A percentile compares a stretch with the other conserved stretches of the same genome.
Conservation (phyloP, 1,140 invertebrate genomes). For the Orchestia grillus region DNA sequence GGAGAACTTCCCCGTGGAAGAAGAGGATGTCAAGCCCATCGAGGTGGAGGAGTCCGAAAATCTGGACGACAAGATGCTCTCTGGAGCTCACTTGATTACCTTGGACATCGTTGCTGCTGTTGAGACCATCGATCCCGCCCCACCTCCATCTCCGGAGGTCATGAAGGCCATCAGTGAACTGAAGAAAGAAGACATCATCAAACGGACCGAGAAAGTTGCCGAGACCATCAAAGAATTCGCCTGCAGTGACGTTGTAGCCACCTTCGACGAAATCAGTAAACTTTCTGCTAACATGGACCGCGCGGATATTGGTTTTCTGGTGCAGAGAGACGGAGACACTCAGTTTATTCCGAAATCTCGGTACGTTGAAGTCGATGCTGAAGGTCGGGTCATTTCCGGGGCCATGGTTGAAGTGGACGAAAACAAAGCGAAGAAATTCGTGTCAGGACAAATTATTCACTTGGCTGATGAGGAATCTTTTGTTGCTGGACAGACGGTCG, state of each 20-base stretch:
- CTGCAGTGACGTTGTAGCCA: slow-evolving; percentile 58
- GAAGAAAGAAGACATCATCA: slow-evolving; percentile 58
- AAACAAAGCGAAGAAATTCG: slow-evolving; percentile 72
- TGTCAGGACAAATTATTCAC: slow-evolving; percentile 71
- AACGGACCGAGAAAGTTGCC: slow-evolving; percentile 61
- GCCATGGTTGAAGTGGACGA: slow-evolving; percentile 78
- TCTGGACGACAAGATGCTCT: slow-evolving; percentile 56
- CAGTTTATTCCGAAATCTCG: slow-evolving; percentile 62
- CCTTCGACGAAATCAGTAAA: slow-evolving; percentile 62
- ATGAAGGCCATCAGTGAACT: slow-evolving; percentile 57
- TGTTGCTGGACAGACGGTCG: slow-evolving; percentile 71
- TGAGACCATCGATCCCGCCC: slow-evolving; percentile 62
- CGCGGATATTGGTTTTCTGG: slow-evolving; percentile 67
- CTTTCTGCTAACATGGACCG: slow-evolving; percentile 60
- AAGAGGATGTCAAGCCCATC: slow-evolving; percentile 61
- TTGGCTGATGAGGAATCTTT: slow-evolving; percentile 68
- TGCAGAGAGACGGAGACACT: slow-evolving; percentile 65
- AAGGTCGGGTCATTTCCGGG: slow-evolving; percentile 75
- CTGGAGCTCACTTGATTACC: slow-evolving; percentile 57
- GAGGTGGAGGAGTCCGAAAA: slow-evolving; percentile 58
- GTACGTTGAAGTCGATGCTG: slow-evolving; percentile 73
- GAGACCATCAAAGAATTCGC: slow-evolving; percentile 60
- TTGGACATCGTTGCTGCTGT: slow-evolving; percentile 64
- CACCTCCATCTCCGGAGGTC: slow-evolving; percentile 59
- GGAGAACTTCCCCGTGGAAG: slow-evolving; percentile 65